Conservation (phyloP, 53 echinoderm and acorn worm genomes). For the Crossaster papposus region DNA sequence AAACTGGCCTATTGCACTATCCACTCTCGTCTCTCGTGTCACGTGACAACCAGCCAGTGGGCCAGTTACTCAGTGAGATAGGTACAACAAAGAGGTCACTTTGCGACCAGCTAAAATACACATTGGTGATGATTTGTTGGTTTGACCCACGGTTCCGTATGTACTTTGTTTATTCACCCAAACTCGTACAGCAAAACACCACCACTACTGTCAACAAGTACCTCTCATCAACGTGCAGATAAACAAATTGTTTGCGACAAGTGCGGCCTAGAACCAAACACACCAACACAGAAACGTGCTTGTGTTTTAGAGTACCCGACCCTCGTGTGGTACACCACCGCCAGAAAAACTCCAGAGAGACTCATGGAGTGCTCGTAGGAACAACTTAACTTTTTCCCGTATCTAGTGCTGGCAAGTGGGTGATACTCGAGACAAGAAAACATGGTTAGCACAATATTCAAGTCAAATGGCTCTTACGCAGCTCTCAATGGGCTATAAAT, state of each 20-base stretch:
- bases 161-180: not conserved
- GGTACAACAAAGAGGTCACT: too few species aligned
- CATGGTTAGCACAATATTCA: not conserved
- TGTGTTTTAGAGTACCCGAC: constrained; percentile 34
- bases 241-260: constrained; percentile 12
- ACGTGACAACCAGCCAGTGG: too few species aligned
- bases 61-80: too few species aligned
- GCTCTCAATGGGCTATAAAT: not conserved
- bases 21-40: too few species aligned
- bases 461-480: not conserved
- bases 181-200: constrained; percentile 20
- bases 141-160: too few species aligned
- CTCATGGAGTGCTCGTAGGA: not conserved
- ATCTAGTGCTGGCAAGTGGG: not conserved
- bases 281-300: constrained; percentile 27
- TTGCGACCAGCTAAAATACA: too few species aligned
- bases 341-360: not conserved
- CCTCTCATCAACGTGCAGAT: not conserved
- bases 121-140: not conserved
- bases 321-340: not conserved
- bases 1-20: too few species aligned
- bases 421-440: not conserved
- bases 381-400: not conserved
- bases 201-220: constrained; percentile 18
- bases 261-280: not conserved